Evolutionary conservation across 2,888 invertebrate species (phyloP).

Genomic region (Ctenicera cuprea): DNA sequence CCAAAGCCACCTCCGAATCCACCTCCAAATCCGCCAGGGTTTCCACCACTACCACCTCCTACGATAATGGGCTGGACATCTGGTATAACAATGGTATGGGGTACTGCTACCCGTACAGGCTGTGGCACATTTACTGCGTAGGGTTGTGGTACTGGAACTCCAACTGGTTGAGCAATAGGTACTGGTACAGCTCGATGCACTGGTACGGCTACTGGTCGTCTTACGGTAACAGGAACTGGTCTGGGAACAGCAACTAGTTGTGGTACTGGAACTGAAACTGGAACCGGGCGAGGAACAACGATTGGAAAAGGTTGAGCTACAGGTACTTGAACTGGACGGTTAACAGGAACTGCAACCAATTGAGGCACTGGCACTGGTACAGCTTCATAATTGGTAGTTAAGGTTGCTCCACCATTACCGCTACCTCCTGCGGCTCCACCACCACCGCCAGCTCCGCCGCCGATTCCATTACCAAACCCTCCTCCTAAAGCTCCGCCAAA

Average conservation of each 20-base stretch:
- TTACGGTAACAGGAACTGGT: conserved; percentile 69
- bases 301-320: conserved; percentile 75
- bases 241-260: conserved; percentile 68
- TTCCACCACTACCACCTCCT: too few relatives aligned
- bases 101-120: conserved; percentile 71
- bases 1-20: too few relatives aligned
- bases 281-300: conserved; percentile 73
- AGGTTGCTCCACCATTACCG: conserved; percentile 55
- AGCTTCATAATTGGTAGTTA: conserved; percentile 66
- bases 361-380: conserved; percentile 69
- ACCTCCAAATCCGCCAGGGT: conserved; percentile 41
- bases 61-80: conserved; percentile 74
- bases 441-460: conserved; percentile 48
- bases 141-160: conserved; percentile 74
- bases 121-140: conserved; percentile 76
- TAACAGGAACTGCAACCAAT: conserved; percentile 70
- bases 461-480: conserved; percentile 37
- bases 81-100: conserved; percentile 75
- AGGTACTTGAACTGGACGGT: conserved; percentile 74
- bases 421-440: conserved; percentile 49
- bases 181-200: conserved; percentile 74
- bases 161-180: conserved; percentile 70
- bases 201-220: conserved; percentile 69
- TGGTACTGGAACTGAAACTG: conserved; percentile 72
- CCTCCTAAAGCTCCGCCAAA: too few relatives aligned